Conservation (phyloP, 53 echinoderm and acorn worm species). For the Antedon mediterranea region DNA sequence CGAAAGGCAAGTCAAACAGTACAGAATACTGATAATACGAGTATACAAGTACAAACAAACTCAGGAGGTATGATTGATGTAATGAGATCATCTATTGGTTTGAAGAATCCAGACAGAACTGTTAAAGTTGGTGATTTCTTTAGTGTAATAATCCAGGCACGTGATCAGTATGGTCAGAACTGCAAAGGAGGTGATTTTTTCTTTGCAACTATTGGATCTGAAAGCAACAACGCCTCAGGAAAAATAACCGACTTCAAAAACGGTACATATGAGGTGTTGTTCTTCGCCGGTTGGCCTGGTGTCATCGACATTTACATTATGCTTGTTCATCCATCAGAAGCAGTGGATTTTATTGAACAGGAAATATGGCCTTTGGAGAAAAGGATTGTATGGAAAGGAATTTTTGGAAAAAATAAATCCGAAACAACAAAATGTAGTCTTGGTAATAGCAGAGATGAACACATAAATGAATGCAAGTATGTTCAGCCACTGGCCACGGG, state of each 20-base stretch:
- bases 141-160: too few species aligned
- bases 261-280: too few species aligned
- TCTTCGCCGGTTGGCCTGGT: too few species aligned
- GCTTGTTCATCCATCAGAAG: too few species aligned
- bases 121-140: too few species aligned
- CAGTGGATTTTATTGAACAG: constrained; percentile 13
- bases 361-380: constrained; percentile 14
- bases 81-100: too few species aligned
- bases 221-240: constrained; percentile 16
- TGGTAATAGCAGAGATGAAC: constrained; percentile 14
- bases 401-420: neutral
- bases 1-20: too few species aligned
- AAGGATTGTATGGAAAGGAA: constrained; percentile 17
- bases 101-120: too few species aligned
- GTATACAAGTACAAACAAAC: too few species aligned
- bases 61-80: too few species aligned
- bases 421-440: neutral
- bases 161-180: constrained; percentile 4
- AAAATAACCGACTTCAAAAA: constrained; percentile 28
- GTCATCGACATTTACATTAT: constrained; percentile 28
- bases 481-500: constrained; percentile 24
- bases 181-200: constrained; percentile 35
- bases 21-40: too few species aligned
- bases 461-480: constrained; percentile 23
- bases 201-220: constrained; percentile 8